These are phyloP conservation scores for Ellobius talpinus DNA, from an alignment of 2,113 vertebrate species.

Conservation along the genomic window DNA sequence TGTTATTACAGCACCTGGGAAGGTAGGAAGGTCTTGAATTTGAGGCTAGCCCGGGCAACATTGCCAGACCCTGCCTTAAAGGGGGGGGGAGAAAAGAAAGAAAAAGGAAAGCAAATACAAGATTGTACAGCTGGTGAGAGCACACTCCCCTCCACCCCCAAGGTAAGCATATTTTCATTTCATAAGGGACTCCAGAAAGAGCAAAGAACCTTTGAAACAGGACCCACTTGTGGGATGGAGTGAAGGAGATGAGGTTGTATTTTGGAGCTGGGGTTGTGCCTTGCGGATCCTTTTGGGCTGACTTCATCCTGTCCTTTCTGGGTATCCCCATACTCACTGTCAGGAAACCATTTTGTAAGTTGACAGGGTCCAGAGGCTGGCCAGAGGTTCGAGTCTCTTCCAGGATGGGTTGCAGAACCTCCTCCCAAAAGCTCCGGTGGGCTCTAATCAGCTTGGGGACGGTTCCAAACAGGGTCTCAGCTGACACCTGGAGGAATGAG, in stretches of 20 bases:
- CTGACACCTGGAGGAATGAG: slow-evolving; percentile 80
- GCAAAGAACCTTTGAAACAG: background rate
- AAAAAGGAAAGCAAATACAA: background rate
- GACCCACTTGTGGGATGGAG: background rate
- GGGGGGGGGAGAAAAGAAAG: too few species aligned
- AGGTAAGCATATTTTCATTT: background rate
- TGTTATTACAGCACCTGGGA: background rate
- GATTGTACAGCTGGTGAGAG: background rate
- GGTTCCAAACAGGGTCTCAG: slow-evolving; percentile 88
- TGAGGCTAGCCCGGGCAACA: background rate
- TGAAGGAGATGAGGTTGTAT: background rate
- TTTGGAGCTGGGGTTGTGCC: background rate
- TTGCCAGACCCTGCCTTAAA: background rate
- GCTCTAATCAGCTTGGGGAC: slow-evolving; percentile 86
- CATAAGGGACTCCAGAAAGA: background rate
- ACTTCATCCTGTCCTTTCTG: background rate
- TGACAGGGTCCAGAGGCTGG: slow-evolving; percentile 88
- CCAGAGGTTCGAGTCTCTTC: slow-evolving; percentile 84
- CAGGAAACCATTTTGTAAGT: slow-evolving; percentile 88
- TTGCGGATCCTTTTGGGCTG: background rate
- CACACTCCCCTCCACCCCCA: background rate
- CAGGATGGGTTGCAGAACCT: slow-evolving; percentile 89
- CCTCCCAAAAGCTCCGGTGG: slow-evolving; percentile 90
- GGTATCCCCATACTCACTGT: slow-evolving; percentile 82
- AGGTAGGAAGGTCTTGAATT: background rate